These are phyloP conservation scores for Electrophaes corylata DNA, from an alignment of 2,888 invertebrate genomes.

Conservation along the genomic window DNA sequence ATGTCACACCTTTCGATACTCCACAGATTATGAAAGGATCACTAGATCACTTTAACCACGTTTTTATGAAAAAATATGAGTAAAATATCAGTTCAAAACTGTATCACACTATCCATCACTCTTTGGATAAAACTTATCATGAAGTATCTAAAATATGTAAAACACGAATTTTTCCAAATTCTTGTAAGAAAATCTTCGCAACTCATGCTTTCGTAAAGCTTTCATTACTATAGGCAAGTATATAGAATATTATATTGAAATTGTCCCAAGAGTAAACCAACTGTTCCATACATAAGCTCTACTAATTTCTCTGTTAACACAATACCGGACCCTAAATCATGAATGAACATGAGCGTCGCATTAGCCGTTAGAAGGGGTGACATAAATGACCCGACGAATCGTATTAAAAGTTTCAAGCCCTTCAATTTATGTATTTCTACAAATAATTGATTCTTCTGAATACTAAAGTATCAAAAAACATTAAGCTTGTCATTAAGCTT, in stretches of 20 bases:
- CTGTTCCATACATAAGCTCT: conserved; percentile 31
- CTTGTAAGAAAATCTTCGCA: not conserved
- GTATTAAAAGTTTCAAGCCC: conserved; percentile 60
- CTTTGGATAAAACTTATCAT: no score
- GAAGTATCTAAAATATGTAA: no score
- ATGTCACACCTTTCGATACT: conserved; percentile 73
- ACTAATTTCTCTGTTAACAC: conserved; percentile 77
- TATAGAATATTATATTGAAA: conserved; percentile 18
- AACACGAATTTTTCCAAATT: no score
- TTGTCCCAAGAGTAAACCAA: conserved; percentile 25
- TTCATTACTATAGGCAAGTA: not conserved
- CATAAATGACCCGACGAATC: conserved; percentile 58
- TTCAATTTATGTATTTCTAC: conserved; percentile 34
- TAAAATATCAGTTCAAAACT: no score
- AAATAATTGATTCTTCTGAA: not conserved
- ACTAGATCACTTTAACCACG: conserved; percentile 9
- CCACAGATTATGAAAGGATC: conserved; percentile 15
- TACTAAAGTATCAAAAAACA: not conserved
- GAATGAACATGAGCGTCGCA: conserved; percentile 72
- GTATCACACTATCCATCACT: no score
- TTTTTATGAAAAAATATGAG: not conserved
- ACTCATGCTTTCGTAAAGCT: not conserved
- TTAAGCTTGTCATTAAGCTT: not conserved
- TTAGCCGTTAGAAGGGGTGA: conserved; percentile 67
- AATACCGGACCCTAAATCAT: conserved; percentile 71